Percentiles rank a stretch among this genome's conserved stretches.
Conservation (phyloP, 2,797 vertebrate genomes). For the Spondyliosoma cantharus region DNA sequence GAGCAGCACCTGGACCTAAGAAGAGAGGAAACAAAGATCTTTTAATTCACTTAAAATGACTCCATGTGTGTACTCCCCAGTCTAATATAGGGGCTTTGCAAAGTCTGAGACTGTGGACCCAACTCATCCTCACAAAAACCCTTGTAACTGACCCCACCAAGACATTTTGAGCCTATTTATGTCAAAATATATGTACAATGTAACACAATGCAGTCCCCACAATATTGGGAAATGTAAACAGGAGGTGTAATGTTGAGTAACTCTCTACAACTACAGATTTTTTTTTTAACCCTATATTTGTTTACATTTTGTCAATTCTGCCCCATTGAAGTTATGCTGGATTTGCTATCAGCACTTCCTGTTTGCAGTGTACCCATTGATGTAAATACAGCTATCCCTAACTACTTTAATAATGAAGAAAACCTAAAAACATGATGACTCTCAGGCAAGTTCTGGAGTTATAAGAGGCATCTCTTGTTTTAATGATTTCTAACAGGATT, state of each 20-base stretch:
- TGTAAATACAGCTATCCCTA: no score
- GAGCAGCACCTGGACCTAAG: conserved; percentile 97
- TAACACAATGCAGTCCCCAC: no score
- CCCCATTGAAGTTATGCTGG: background rate
- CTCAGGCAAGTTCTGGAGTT: background rate
- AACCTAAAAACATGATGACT: no score
- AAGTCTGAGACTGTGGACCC: no score
- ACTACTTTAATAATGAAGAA: no score
- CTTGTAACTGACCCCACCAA: background rate
- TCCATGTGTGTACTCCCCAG: background rate
- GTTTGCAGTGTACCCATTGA: no score
- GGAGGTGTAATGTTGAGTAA: background rate
- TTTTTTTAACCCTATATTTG: background rate
- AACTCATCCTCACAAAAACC: background rate
- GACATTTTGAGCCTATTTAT: background rate
- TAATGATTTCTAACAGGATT: background rate
- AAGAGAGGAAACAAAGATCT: background rate
- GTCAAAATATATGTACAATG: background rate
- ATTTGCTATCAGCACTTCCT: background rate
- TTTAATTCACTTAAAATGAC: background rate
- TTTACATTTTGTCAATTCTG: background rate
- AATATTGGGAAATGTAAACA: background rate
- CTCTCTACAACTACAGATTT: background rate
- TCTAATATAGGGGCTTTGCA: background rate
- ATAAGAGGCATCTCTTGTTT: background rate